A percentile compares a stretch with the other conserved stretches of the same genome.
Conservation (phyloP, 2,113 vertebrate species). For the Nothocercus nigrocapillus region DNA sequence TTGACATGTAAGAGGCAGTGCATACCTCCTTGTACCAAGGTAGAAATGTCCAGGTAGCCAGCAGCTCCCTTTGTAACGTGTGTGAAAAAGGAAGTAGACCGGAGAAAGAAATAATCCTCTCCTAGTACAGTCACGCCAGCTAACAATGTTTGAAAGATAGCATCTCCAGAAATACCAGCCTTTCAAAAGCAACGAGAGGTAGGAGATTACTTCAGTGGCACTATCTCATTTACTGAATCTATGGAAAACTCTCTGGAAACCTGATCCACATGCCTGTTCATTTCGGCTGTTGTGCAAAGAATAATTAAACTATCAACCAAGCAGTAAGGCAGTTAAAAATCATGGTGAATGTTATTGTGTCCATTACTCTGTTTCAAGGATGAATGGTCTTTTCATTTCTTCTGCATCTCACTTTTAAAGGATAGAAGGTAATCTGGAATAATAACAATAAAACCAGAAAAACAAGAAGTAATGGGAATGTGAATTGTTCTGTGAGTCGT, state of each 20-base stretch:
- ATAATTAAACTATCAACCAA: slow-evolving; percentile 35
- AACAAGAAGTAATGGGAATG: neutral
- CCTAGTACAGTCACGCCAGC: neutral
- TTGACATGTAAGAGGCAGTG: slow-evolving; percentile 43
- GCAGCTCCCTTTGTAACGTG: neutral
- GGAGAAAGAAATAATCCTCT: neutral
- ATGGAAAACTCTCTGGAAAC: slow-evolving; percentile 19
- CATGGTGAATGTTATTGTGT: neutral
- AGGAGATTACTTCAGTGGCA: neutral
- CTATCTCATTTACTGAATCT: neutral
- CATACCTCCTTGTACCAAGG: neutral
- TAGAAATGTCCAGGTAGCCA: neutral
- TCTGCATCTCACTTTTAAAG: neutral
- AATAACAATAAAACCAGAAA: neutral
- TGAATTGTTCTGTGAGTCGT: neutral
- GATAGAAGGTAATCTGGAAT: neutral
- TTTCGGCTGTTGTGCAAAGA: neutral
- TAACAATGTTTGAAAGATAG: slow-evolving; percentile 16
- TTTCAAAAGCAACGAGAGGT: slow-evolving; percentile 22
- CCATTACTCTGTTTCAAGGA: neutral
- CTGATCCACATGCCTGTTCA: neutral
- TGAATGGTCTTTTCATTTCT: neutral
- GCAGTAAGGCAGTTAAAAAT: neutral
- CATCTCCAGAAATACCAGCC: slow-evolving; percentile 5
- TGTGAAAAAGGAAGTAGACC: slow-evolving; percentile 25